phyloP scores from a whole-genome alignment of 1,140 invertebrate species.

The Brachionus plicatilis region DNA sequence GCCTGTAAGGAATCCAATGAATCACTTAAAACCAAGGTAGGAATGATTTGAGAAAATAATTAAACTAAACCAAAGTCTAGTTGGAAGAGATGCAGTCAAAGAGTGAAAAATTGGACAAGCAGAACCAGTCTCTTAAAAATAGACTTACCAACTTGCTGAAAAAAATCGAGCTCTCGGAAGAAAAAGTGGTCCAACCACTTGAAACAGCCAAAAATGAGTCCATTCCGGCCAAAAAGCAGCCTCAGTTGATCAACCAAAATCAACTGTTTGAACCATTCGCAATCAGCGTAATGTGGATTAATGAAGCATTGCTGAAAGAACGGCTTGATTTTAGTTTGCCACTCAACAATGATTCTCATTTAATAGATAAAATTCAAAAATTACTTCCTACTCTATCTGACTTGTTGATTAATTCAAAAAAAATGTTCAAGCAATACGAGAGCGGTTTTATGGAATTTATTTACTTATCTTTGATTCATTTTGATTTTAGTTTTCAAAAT shows the following conservation, averaged over 20 bases:
- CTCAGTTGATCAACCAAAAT: not conserved
- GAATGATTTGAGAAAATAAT: not conserved
- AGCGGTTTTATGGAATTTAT: slow-evolving; percentile 51
- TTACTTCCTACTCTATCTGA: slow-evolving; percentile 48
- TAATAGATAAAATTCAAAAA: not conserved
- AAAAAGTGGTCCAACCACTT: not conserved
- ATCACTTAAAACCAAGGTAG: not conserved
- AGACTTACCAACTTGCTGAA: slow-evolving; percentile 53
- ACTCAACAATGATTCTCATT: not conserved
- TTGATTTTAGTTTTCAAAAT: slow-evolving; percentile 47
- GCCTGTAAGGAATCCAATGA: not conserved
- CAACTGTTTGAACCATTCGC: slow-evolving; percentile 29
- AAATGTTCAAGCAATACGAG: slow-evolving; percentile 45
- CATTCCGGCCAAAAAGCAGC: not conserved
- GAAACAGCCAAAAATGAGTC: not conserved
- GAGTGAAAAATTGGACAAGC: slow-evolving; percentile 51
- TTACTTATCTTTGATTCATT: slow-evolving; percentile 51
- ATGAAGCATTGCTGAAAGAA: slow-evolving; percentile 9
- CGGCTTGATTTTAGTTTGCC: not conserved
- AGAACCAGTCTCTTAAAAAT: slow-evolving; percentile 48
- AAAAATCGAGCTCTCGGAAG: not conserved
- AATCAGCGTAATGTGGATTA: not conserved
- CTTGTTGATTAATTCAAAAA: slow-evolving; percentile 49
- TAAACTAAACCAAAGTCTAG: slow-evolving; percentile 40
- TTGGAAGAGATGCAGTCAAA: slow-evolving; percentile 45